Conservation (phyloP, 2,797 vertebrate genomes). For the Miopithecus talapoin region DNA sequence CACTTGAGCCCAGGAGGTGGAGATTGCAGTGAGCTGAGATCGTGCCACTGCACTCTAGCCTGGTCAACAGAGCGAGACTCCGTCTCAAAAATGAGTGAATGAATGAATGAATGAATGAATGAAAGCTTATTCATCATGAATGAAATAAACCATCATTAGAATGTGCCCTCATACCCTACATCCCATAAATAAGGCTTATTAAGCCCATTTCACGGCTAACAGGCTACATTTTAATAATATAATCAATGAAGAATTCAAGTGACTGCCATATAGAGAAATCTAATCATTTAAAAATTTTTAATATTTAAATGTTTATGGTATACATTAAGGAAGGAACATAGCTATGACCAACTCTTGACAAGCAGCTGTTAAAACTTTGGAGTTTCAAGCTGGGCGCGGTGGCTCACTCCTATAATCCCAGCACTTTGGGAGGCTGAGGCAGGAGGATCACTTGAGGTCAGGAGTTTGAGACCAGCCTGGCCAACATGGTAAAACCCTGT, state of each 20-base stretch:
- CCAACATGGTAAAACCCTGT: too few species aligned
- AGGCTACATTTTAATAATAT: background rate
- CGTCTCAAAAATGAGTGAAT: too few species aligned
- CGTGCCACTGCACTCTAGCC: too few species aligned
- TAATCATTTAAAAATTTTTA: background rate
- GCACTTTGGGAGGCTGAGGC: too few species aligned
- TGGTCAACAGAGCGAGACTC: too few species aligned
- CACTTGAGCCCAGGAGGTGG: too few species aligned
- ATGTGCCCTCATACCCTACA: background rate
- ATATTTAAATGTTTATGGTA: background rate
- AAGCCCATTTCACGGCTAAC: background rate
- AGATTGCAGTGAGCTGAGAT: too few species aligned
- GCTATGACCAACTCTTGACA: background rate
- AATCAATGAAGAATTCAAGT: background rate
- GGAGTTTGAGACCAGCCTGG: too few species aligned
- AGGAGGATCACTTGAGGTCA: too few species aligned
- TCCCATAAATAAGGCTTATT: background rate
- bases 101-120: too few species aligned
- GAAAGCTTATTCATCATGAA: background rate
- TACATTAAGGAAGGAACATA: background rate
- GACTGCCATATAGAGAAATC: background rate
- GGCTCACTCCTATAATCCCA: too few species aligned
- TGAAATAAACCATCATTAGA: background rate
- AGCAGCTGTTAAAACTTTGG: conserved; percentile 27
- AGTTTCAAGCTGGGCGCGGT: too few species aligned